phyloP scores from a whole-genome alignment of 2,888 invertebrate genomes.

The Zaprionus lineosus region DNA sequence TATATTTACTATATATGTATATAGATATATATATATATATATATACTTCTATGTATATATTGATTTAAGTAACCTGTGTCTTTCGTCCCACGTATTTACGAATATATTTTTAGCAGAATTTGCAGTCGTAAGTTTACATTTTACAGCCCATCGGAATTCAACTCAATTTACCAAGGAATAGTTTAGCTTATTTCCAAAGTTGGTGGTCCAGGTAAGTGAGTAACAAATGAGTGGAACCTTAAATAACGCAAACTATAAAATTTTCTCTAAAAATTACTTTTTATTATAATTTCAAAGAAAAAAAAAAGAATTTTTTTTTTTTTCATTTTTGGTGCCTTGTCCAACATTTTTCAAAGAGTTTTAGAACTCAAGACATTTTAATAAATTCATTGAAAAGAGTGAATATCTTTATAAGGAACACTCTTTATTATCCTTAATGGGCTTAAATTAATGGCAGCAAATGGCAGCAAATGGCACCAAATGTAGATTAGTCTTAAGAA shows the following conservation, averaged over 20 bases:
- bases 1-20: conserved; percentile 24
- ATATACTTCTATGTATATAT: too few relatives aligned
- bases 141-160: conserved; percentile 63
- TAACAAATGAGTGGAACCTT: conserved; percentile 46
- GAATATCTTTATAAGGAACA: too few relatives aligned
- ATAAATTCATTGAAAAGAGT: too few relatives aligned
- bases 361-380: too few relatives aligned
- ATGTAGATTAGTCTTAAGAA: conserved; percentile 1
- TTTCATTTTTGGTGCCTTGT: too few relatives aligned
- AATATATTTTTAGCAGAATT: conserved; percentile 53
- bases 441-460: too few relatives aligned
- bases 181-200: conserved; percentile 42
- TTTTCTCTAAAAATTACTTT: conserved; percentile 3
- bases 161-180: conserved; percentile 59
- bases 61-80: too few relatives aligned
- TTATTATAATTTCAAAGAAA: too few relatives aligned
- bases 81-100: conserved; percentile 45
- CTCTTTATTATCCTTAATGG: neutral
- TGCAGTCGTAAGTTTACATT: conserved; percentile 75
- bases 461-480: too few relatives aligned
- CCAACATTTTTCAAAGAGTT: too few relatives aligned
- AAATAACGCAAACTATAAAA: conserved; percentile 25
- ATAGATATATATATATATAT: conserved; percentile 22
- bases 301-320: too few relatives aligned
- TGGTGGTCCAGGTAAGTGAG: conserved; percentile 41